Evolutionary conservation across 2,888 invertebrate species (phyloP).

Genomic region (Ceriagrion tenellum): DNA sequence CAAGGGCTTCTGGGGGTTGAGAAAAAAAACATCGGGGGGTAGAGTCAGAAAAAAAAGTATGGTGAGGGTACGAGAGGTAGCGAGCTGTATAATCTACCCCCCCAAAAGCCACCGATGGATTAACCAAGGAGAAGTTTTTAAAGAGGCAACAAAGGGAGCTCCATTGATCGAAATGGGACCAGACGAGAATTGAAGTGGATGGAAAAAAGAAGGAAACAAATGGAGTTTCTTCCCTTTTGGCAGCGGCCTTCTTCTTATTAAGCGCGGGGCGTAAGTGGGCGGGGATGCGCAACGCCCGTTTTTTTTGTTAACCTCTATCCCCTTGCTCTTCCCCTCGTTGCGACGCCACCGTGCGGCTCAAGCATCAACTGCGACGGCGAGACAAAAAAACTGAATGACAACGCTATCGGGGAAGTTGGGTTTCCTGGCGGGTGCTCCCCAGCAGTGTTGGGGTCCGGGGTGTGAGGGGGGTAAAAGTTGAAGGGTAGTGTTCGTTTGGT

Average conservation of each 20-base stretch:
- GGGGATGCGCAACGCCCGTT: not conserved
- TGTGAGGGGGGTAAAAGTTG: not conserved
- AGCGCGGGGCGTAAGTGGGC: constrained; percentile 6
- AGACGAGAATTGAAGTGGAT: not conserved
- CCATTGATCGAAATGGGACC: not conserved
- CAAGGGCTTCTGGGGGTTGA: constrained; percentile 10
- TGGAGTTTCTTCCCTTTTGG: constrained; percentile 22
- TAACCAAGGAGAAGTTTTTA: constrained; percentile 9
- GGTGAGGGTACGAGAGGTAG: constrained; percentile 2
- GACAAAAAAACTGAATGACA: constrained; percentile 20
- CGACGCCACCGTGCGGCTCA: not conserved
- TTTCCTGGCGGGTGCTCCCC: not conserved
- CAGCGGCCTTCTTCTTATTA: constrained; percentile 44
- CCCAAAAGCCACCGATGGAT: constrained; percentile 26
- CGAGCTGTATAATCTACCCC: constrained; percentile 5
- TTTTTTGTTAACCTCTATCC: not conserved
- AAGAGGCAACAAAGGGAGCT: not conserved
- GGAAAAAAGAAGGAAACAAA: constrained; percentile 16
- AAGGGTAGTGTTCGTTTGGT: not conserved
- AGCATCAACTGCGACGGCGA: not conserved
- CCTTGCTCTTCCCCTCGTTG: not conserved
- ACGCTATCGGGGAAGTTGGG: not conserved
- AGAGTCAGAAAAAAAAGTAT: not conserved
- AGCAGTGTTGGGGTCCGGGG: not conserved
- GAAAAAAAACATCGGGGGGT: not conserved